Conservation (phyloP, 2,797 vertebrate species). For the Myotis myotis region DNA sequence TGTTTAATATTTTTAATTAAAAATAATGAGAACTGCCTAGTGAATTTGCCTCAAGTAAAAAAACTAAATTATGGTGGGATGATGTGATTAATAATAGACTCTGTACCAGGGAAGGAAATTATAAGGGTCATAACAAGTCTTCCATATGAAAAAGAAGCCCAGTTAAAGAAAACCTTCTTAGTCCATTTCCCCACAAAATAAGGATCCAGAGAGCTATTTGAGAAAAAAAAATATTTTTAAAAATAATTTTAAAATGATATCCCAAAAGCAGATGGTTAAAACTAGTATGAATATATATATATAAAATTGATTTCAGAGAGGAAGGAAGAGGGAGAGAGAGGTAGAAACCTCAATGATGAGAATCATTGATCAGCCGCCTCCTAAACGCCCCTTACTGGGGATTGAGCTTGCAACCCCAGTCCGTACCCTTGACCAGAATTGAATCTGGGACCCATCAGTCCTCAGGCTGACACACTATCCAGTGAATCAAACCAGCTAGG, state of each 20-base stretch:
- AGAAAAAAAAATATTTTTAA: not conserved
- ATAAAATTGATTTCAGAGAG: no score
- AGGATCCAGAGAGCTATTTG: not conserved
- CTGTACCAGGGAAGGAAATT: not conserved
- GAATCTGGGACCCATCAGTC: no score
- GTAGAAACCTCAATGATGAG: no score
- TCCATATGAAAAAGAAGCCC: not conserved
- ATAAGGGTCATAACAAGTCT: not conserved
- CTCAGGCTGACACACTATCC: no score
- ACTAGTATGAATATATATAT: not conserved
- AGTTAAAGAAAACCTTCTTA: not conserved
- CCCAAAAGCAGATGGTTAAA: not conserved
- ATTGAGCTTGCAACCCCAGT: no score
- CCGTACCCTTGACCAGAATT: no score
- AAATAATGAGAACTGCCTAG: not conserved
- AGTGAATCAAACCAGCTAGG: no score
- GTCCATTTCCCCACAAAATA: not conserved
- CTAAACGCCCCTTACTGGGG: no score
- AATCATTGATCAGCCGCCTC: no score
- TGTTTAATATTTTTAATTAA: slow-evolving; percentile 49
- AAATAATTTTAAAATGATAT: not conserved
- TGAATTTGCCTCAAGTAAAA: slow-evolving; percentile 12
- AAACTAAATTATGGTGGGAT: slow-evolving; percentile 20
- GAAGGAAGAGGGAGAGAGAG: no score
- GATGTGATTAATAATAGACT: slow-evolving; percentile 8